Base-by-base conservation (phyloP, 2,113 vertebrate species). In the Protobothrops mucrosquamatus region DNA sequence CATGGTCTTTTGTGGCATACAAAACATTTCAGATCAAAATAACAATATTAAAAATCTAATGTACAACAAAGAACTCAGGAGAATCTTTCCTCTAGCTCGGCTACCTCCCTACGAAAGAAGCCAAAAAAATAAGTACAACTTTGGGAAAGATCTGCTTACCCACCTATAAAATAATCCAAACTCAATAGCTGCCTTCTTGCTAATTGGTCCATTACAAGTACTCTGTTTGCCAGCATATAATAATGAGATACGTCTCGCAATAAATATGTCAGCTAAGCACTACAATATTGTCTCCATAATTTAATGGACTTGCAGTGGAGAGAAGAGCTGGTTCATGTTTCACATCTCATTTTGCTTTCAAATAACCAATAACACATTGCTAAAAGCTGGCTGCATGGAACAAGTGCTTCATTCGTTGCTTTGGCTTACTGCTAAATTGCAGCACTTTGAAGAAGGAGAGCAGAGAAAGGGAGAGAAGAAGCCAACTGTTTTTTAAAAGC, bases 401-500 rank as follows among this genome's bases (percentile, higher is more conserved):
- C 86, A 34, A 26, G 51, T 85, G 88, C 92, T 88, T 94, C 87
- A 46, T 81, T 90, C 57, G 48, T 51, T 86, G 54, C 64, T 87
- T 86, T n/a, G 52, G 57, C 46, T 57, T 81, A 92, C 88, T 87
- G 89, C 86, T 93, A 88, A 87, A 61, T 91, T 90, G 64, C 94
- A 92, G 61, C 74, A 91, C 87, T 52, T 43, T 86, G 87, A 74
- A 88, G 51, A 64, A 7, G 52, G 91, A 92, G 93, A 61, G 59
- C 0, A 34, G 87, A 89, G 86, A 6, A 93, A 57, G 69, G 46
- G 56, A 51, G 61, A 92, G 87, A 87, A 57, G 88, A 4, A 93
- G 87, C 91, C 22, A 56, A n/a, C 34, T 86, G 0, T 94, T 92
- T 94, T 89, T 93, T 93, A 94, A 88, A 87, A 14, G 26, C 22